Conservation (phyloP, 2,797 vertebrate species). For the Enteromius afrohamiltoni region DNA sequence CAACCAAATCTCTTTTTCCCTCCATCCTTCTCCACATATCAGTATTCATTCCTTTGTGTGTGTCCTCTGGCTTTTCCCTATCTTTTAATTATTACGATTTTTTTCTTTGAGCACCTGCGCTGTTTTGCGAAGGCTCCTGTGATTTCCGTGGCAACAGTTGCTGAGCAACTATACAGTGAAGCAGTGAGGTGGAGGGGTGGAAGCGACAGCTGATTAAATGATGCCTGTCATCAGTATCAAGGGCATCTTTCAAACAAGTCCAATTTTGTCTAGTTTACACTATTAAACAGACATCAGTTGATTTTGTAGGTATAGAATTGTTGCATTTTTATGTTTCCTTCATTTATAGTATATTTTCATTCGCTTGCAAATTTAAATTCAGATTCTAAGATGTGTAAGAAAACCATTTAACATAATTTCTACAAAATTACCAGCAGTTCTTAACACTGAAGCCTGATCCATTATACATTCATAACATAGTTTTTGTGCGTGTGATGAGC, state of each 20-base stretch:
- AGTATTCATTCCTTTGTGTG: background rate
- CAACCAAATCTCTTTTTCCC: background rate
- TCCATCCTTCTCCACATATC: background rate
- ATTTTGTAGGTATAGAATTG: background rate
- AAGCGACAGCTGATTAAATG: background rate
- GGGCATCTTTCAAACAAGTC: background rate
- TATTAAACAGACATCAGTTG: background rate
- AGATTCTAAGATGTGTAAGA: background rate
- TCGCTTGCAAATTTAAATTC: background rate
- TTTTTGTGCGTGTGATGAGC: background rate
- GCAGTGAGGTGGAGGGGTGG: background rate
- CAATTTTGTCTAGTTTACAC: background rate
- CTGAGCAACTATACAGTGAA: constrained; percentile 60
- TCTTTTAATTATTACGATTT: constrained; percentile 39
- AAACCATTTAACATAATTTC: background rate
- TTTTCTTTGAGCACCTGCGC: constrained; percentile 42
- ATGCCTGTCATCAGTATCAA: constrained; percentile 3
- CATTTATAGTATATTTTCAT: background rate
- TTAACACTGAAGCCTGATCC: background rate
- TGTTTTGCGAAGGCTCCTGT: constrained; percentile 64
- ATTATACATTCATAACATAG: constrained; percentile 26
- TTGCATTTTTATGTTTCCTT: too few relatives aligned
- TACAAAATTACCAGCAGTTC: background rate
- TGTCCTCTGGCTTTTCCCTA: constrained; percentile 11
- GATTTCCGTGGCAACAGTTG: constrained; percentile 72